These are phyloP conservation scores for Elegia similella DNA, from an alignment of 2,888 invertebrate genomes.

Conservation along the genomic window DNA sequence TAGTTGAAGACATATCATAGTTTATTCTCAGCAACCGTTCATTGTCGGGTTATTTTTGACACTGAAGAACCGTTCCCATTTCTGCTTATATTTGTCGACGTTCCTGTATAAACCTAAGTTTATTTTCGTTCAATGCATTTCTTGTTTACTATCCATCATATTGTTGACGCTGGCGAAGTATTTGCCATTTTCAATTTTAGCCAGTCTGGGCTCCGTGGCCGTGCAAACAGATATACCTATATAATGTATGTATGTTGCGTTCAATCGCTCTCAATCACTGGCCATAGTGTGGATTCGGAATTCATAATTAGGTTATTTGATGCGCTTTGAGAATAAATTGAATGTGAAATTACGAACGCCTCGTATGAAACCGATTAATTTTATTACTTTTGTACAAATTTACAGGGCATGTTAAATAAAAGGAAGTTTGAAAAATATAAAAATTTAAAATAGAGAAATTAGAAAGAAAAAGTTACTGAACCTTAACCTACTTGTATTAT, in stretches of 20 bases:
- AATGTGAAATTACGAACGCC: neutral
- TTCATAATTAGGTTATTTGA: constrained; percentile 2
- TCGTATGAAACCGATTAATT: neutral
- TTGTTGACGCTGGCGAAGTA: constrained; percentile 53
- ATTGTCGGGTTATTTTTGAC: constrained; percentile 50
- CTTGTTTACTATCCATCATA: constrained; percentile 70
- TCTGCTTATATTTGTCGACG: constrained; percentile 47
- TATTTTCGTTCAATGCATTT: constrained; percentile 65
- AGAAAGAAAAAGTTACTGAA: too few species aligned
- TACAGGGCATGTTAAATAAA: too few species aligned
- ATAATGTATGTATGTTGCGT: neutral
- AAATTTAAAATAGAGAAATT: too few species aligned
- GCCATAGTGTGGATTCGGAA: neutral
- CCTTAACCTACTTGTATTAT: too few species aligned
- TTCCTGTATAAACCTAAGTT: constrained; percentile 52
- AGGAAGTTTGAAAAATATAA: too few species aligned
- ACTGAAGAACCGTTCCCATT: constrained; percentile 48
- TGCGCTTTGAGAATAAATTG: neutral
- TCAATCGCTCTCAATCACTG: neutral
- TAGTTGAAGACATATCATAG: constrained; percentile 2
- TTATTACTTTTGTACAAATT: neutral
- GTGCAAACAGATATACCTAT: neutral
- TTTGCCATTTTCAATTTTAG: constrained; percentile 57
- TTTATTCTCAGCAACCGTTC: constrained; percentile 18
- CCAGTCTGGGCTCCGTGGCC: constrained; percentile 17